Conservation (phyloP, 2,888 invertebrate species). For the Diaperis boleti region DNA sequence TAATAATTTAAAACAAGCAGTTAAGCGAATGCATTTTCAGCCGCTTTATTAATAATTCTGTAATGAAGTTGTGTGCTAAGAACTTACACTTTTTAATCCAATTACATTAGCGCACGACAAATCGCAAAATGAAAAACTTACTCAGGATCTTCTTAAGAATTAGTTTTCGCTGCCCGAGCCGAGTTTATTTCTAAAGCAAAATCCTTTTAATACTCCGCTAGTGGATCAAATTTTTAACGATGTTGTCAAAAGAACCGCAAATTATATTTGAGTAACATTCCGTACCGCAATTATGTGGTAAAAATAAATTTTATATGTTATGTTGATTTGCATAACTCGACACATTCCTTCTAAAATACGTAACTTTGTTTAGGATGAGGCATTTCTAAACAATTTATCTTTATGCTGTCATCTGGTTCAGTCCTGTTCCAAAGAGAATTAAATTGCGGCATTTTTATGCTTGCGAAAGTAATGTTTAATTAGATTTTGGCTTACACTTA, state of each 20-base stretch:
- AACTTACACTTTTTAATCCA: not conserved
- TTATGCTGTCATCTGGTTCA: not conserved
- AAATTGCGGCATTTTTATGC: not conserved
- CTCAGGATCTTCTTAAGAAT: not conserved
- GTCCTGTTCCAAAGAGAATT: slow-evolving; percentile 4
- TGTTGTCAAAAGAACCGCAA: slow-evolving; percentile 18
- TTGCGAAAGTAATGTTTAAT: not conserved
- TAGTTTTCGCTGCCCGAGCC: not conserved
- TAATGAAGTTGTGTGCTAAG: slow-evolving; percentile 6
- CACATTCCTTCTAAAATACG: slow-evolving; percentile 22
- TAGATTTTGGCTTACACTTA: not conserved
- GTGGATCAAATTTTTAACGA: slow-evolving; percentile 18
- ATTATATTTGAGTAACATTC: slow-evolving; percentile 21
- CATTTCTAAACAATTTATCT: slow-evolving; percentile 21
- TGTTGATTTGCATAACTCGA: slow-evolving; percentile 26
- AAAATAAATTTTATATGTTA: slow-evolving; percentile 29
- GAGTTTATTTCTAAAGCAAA: slow-evolving; percentile 2
- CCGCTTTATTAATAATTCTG: slow-evolving; percentile 8
- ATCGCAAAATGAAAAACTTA: not conserved
- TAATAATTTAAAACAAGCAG: slow-evolving; percentile 12
- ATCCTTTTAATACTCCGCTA: not conserved
- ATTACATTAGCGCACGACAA: not conserved
- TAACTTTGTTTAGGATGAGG: slow-evolving; percentile 16
- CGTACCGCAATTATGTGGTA: slow-evolving; percentile 17
- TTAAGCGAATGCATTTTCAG: slow-evolving; percentile 9